Percentiles rank a stretch among this genome's conserved stretches.
Conservation (phyloP, 1,140 invertebrate genomes). For the Pollicipes pollicipes region DNA sequence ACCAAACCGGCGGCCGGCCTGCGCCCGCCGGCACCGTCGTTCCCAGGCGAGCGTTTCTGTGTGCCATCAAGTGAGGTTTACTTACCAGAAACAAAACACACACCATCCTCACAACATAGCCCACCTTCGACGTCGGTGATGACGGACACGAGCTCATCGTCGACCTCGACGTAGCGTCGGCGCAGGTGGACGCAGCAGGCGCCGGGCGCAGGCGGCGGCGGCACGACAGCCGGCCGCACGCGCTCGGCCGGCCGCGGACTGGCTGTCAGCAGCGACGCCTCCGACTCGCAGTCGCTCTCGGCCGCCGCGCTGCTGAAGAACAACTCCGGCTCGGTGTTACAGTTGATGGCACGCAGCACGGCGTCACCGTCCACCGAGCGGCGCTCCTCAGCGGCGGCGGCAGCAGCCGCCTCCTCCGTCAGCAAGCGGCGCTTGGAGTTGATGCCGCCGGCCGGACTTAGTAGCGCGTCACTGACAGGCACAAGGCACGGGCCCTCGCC, state of each 20-base stretch:
- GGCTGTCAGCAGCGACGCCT: background rate
- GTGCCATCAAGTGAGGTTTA: no score
- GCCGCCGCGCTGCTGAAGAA: background rate
- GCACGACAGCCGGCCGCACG: background rate
- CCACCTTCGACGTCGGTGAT: conserved; percentile 44
- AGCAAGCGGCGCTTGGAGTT: background rate
- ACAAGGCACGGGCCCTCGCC: background rate
- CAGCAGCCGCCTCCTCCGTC: background rate
- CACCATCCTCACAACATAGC: no score
- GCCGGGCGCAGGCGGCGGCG: background rate
- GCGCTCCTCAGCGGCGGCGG: no score
- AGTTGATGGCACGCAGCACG: background rate
- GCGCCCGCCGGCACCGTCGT: no score
- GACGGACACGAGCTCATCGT: conserved; percentile 41
- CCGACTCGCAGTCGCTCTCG: background rate
- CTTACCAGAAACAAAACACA: no score
- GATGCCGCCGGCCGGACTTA: background rate
- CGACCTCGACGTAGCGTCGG: conserved; percentile 34
- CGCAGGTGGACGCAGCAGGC: conserved; percentile 15
- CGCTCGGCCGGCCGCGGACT: background rate
- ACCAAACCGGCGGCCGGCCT: no score
- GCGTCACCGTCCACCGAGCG: background rate
- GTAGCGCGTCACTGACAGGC: background rate
- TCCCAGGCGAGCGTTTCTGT: no score
- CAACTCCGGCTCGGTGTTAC: background rate